phyloP scores from a whole-genome alignment of 2,888 invertebrate genomes.

The Synergus gifuensis region DNA sequence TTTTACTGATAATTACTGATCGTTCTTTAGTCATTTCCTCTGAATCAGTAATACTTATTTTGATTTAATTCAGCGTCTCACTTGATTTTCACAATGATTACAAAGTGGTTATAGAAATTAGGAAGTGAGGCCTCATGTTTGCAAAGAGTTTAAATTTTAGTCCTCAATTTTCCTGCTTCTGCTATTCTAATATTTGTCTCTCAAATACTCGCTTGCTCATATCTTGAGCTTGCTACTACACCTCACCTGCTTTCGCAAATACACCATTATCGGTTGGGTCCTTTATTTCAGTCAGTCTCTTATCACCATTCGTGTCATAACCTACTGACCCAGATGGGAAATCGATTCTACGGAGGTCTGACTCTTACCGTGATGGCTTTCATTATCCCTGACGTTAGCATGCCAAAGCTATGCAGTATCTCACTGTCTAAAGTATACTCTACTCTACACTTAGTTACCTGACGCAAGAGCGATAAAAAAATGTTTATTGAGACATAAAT shows the following conservation, averaged over 20 bases:
- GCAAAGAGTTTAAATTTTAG: neutral
- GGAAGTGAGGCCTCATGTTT: too few species aligned
- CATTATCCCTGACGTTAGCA: conserved; percentile 43
- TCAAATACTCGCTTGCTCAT: neutral
- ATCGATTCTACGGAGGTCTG: conserved; percentile 68
- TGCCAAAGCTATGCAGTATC: conserved; percentile 9
- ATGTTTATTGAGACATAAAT: neutral
- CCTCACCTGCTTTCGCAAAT: conserved; percentile 41
- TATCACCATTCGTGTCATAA: conserved; percentile 66
- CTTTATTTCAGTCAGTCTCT: conserved; percentile 57
- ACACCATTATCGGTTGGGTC: conserved; percentile 46
- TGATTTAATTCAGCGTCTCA: too few species aligned
- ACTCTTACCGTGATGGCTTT: conserved; percentile 61
- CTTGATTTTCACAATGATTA: too few species aligned
- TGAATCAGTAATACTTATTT: too few species aligned
- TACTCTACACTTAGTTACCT: neutral
- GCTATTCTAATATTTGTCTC: neutral
- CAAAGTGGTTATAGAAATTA: too few species aligned
- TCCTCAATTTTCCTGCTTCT: neutral
- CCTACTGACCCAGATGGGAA: conserved; percentile 70
- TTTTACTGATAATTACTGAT: too few species aligned
- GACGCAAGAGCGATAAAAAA: neutral
- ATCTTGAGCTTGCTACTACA: neutral
- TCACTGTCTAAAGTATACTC: neutral
- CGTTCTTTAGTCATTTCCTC: too few species aligned